Percentiles rank a stretch among this genome's conserved stretches.
These are phyloP conservation scores for Argyrosomus japonicus DNA, from an alignment of 2,113 vertebrate species.

Conservation along the genomic window DNA sequence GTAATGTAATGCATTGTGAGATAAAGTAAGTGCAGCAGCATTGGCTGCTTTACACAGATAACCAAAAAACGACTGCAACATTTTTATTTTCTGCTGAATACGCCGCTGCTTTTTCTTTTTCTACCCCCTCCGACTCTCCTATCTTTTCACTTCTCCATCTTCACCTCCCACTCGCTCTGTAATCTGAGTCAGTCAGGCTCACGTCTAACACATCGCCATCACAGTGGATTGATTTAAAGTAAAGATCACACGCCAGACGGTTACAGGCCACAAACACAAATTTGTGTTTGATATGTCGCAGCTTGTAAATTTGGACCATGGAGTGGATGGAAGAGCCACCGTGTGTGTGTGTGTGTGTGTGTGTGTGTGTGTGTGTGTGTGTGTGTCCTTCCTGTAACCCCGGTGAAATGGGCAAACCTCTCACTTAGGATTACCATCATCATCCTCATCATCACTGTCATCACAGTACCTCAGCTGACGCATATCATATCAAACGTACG, in stretches of 20 bases:
- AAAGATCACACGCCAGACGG: constrained; percentile 32
- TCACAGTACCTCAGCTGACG: not conserved
- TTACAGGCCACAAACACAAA: constrained; percentile 36
- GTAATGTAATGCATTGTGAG: not conserved
- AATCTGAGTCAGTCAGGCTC: constrained; percentile 34
- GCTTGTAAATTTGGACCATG: constrained; percentile 1
- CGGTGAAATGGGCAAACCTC: constrained; percentile 9
- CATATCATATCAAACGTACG: no score
- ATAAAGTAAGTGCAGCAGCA: constrained; percentile 18
- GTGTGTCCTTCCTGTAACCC: constrained; percentile 53
- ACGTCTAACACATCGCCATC: constrained; percentile 34
- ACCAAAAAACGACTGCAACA: constrained; percentile 13
- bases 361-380: no score
- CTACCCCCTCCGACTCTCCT: not conserved
- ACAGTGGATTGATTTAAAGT: constrained; percentile 33
- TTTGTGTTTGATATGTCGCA: constrained; percentile 16
- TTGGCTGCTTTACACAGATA: constrained; percentile 3
- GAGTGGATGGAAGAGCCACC: constrained; percentile 13
- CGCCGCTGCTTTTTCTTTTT: constrained; percentile 16
- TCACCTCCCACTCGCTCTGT: constrained; percentile 39
- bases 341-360: no score
- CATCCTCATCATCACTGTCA: not conserved
- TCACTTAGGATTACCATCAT: constrained; percentile 34
- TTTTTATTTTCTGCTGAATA: constrained; percentile 27
- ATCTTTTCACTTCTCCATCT: constrained; percentile 40